Conservation (phyloP, 2,797 vertebrate genomes). For the Poeciliopsis paucimaculata region DNA sequence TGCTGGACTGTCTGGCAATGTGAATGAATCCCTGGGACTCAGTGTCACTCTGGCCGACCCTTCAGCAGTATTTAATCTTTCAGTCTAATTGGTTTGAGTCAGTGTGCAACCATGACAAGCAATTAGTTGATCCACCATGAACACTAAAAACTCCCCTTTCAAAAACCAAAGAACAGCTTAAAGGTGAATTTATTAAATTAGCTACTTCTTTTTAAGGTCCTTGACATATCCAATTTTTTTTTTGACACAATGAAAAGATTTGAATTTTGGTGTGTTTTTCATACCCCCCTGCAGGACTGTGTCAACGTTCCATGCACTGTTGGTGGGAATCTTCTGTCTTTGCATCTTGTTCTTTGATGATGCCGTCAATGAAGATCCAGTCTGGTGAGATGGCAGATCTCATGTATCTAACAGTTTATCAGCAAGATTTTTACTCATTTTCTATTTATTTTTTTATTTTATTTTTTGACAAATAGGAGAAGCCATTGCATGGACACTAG, state of each 20-base stretch:
- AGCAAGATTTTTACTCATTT: not conserved
- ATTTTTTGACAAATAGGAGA: not conserved
- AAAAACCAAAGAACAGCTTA: constrained; percentile 22
- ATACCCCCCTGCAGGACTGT: constrained; percentile 84
- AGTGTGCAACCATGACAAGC: constrained; percentile 52
- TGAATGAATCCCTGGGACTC: constrained; percentile 54
- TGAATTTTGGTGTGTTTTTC: not conserved
- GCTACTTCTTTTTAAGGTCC: not conserved
- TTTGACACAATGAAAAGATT: constrained; percentile 3
- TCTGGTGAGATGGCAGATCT: constrained; percentile 87
- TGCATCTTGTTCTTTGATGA: constrained; percentile 92
- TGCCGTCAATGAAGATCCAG: constrained; percentile 87
- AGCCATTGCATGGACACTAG: not conserved
- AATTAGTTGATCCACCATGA: constrained; percentile 51
- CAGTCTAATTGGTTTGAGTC: constrained; percentile 65
- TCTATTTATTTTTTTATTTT: not conserved
- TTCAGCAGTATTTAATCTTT: constrained; percentile 67
- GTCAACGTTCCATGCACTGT: constrained; percentile 93
- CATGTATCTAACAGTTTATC: not conserved
- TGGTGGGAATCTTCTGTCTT: constrained; percentile 92
- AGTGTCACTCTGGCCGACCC: constrained; percentile 47
- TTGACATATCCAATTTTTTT: not conserved
- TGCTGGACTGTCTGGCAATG: constrained; percentile 40
- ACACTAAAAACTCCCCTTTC: constrained; percentile 28
- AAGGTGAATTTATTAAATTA: constrained; percentile 17